Conservation (phyloP, 1,140 invertebrate genomes). For the Matsumurasca onukii region DNA sequence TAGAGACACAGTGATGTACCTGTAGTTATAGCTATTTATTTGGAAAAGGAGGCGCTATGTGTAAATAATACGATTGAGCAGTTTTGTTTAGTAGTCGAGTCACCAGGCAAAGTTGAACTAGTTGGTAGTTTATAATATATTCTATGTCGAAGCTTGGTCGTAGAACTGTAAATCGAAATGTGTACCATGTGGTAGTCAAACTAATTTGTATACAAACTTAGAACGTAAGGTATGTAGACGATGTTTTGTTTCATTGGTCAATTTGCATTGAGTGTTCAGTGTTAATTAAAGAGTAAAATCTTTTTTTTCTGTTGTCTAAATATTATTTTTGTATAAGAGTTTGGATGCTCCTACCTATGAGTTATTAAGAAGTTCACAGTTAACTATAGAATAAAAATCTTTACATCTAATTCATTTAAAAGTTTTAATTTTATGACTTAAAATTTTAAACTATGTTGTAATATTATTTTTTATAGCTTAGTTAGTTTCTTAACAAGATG, state of each 20-base stretch:
- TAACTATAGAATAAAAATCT: no score
- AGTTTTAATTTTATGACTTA: no score
- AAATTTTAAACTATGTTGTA: no score
- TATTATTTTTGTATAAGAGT: background rate
- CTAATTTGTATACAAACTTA: background rate
- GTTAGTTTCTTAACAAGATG: no score
- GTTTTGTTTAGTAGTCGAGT: background rate
- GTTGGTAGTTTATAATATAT: background rate
- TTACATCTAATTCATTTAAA: no score
- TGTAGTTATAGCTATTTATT: constrained; percentile 8
- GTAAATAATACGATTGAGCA: background rate
- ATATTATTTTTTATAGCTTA: no score
- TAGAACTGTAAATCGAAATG: background rate
- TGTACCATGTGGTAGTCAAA: constrained; percentile 1
- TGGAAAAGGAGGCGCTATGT: background rate
- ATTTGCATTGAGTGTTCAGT: background rate
- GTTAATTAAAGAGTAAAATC: background rate
- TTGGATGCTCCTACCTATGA: background rate
- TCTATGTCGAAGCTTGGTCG: constrained; percentile 10
- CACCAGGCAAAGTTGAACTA: background rate
- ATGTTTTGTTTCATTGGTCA: background rate
- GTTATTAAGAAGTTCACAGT: background rate
- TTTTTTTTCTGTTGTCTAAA: background rate
- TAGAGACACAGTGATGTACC: constrained; percentile 8
- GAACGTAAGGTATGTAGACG: background rate